Evolutionary conservation across 1,140 invertebrate species (phyloP), one percentile per base, ranked within the genome.

Genomic region (Sinella curviseta): DNA sequence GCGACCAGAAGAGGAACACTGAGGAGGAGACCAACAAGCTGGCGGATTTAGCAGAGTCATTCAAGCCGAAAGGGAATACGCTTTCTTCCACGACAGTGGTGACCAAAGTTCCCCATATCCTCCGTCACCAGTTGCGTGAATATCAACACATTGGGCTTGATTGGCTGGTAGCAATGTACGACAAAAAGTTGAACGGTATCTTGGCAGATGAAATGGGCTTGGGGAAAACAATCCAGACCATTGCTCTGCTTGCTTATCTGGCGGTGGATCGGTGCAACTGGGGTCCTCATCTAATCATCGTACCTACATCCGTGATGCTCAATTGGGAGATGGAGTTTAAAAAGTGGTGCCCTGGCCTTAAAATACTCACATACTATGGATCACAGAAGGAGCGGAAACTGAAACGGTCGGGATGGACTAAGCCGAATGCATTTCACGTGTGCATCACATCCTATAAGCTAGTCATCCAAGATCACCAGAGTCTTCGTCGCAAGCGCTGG

Each of bases 321-420:
- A 99, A 99, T 89, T 99, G 98, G 98, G 98, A 99, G 89, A 98
- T 99, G 95, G 98, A 99, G 88, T 96, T 98, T 84, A 99, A 99
- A 88, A 99, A 99, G 87, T 99, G 98, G 98, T 99, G 97, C 88
- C 98, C 98, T 0, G 95, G 95, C 70, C 98, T 99, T 85, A 99
- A 99, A 91, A 97, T 99, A 85, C 89, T 99, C 80, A 99, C 97
- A 0, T 99, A 99, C 86, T 99, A 99, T 87, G 98, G 98, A 35
- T 93, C 93, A 31, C 95, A 96, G 78, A 99, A 99, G 86, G 98
- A 99, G 87, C 90, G 98, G 76, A 97, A 97, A 87, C 87, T 94
- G 77, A 99, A 99, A 87, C 90, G 98, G 86, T 92, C 93, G 83
- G 94, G 98, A 65, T 99, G 98, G 98, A 99, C 97, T 0, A 99